A percentile compares a stretch with the other conserved stretches of the same genome.
Conservation (phyloP, 2,113 vertebrate genomes). For the Dasyurus viverrinus region DNA sequence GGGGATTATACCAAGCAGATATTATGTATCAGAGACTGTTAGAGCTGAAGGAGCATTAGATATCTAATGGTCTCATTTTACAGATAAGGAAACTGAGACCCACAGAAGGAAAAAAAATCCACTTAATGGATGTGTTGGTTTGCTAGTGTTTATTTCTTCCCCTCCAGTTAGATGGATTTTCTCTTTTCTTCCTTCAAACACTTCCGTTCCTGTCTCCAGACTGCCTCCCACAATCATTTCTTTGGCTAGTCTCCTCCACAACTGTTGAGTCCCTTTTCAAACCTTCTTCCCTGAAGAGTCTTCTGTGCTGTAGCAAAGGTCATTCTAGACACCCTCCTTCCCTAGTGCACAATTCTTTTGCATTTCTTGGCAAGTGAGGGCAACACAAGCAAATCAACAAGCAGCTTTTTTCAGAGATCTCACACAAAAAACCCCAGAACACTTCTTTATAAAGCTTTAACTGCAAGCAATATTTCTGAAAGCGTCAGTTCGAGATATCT, state of each 20-base stretch:
- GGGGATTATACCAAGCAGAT: not conserved
- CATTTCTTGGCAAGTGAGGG: not conserved
- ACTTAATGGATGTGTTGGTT: not conserved
- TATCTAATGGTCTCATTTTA: not conserved
- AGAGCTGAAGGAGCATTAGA: not conserved
- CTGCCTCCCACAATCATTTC: too few species aligned
- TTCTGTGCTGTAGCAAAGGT: not conserved
- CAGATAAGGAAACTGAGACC: not conserved
- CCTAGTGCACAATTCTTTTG: not conserved
- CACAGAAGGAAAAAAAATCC: not conserved
- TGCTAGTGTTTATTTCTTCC: not conserved
- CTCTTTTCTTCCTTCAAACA: not conserved
- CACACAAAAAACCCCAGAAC: not conserved
- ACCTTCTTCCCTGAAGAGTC: not conserved
- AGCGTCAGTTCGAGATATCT: not conserved
- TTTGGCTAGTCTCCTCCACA: rapidly evolving
- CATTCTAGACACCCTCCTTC: not conserved
- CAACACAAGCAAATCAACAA: not conserved
- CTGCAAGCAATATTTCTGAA: not conserved
- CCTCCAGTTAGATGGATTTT: not conserved
- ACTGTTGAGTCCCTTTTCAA: not conserved
- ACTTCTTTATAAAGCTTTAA: not conserved
- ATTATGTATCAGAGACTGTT: too few species aligned
- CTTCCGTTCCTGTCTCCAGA: not conserved
- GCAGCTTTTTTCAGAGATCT: not conserved